phyloP scores from a whole-genome alignment of 2,888 invertebrate species.

The Laothoe populi region DNA sequence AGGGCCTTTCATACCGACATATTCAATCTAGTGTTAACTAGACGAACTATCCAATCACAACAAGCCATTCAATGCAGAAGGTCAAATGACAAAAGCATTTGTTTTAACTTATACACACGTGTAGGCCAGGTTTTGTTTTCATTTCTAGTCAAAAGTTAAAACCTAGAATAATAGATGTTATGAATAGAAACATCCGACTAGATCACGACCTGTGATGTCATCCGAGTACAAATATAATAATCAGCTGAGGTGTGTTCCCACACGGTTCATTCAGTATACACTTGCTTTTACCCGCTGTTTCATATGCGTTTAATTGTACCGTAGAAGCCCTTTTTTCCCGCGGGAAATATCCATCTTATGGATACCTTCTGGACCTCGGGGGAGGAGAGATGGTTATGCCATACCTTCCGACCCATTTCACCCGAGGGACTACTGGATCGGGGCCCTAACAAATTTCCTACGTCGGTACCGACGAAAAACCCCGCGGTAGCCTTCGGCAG shows the following conservation, averaged over 20 bases:
- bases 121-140: slow-evolving; percentile 37
- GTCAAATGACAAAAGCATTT: slow-evolving; percentile 27
- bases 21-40: slow-evolving; percentile 6
- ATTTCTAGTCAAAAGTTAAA: slow-evolving; percentile 43
- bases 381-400: too few species aligned
- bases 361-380: too few species aligned
- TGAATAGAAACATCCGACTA: slow-evolving; percentile 36
- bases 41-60: slow-evolving; percentile 22
- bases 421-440: too few species aligned
- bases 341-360: too few species aligned
- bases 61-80: slow-evolving; percentile 23
- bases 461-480: too few species aligned
- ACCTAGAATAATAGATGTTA: slow-evolving; percentile 43
- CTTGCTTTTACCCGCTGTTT: too few species aligned
- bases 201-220: slow-evolving; percentile 35
- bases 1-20: not conserved
- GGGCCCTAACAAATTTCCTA: too few species aligned
- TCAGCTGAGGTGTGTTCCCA: slow-evolving; percentile 15
- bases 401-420: too few species aligned
- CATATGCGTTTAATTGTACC: too few species aligned
- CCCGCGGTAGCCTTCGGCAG: too few species aligned
- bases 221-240: slow-evolving; percentile 13
- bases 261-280: too few species aligned
- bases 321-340: too few species aligned
- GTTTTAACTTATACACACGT: slow-evolving; percentile 26